Evolutionary conservation across 1,140 invertebrate species (phyloP), one percentile per base, ranked within the genome.

Genomic region (Lepidotrigona ventralis): DNA sequence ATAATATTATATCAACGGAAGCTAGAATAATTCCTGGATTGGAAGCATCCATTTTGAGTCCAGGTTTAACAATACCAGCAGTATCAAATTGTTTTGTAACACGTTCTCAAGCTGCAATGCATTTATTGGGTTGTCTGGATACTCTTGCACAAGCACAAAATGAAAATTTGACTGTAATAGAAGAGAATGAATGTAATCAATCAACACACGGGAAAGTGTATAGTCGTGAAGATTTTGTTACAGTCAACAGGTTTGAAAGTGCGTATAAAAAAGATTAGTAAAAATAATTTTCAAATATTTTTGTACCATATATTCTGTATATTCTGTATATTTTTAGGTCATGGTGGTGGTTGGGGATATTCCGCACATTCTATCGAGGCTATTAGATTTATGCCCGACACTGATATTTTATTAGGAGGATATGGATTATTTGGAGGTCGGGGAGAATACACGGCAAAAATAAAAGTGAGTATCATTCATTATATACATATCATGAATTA

Each of bases 331-430:
- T 79, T 53, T 90, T 19, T 77, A 96, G 96, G 95, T 94, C 97
- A 98, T 93, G 99, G 99, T 53, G 98, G 98, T 75, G 98, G 98
- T 14, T 99, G 99, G 99, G 98, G 99, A 9, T 99, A 99, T 94
- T 98, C 98, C 4, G 98, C 97, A 0, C 98, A 99, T 92, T 99
- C 98, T 19, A 96, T 99, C 71, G 99, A 99, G 94, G 98, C 99
- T 14, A 97, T 99, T 84, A 95, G 98, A 70, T 99, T 99, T 91
- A 98, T 97, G 96, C 96, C 96, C 64, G 98, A 99, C 92, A 98
- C 97, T 23, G 98, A 99, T 92, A 96, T 99, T 83, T 92, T 99
- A 21, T 93, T 99, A 51, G 98, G 97, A 93, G 99, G 99, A 26
- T 97, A 98, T 93, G 99, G 98, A 1, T 95, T 99, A 51, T 99